phyloP scores from a whole-genome alignment of 2,797 vertebrate species.

The Schizothorax lantsangensis region DNA sequence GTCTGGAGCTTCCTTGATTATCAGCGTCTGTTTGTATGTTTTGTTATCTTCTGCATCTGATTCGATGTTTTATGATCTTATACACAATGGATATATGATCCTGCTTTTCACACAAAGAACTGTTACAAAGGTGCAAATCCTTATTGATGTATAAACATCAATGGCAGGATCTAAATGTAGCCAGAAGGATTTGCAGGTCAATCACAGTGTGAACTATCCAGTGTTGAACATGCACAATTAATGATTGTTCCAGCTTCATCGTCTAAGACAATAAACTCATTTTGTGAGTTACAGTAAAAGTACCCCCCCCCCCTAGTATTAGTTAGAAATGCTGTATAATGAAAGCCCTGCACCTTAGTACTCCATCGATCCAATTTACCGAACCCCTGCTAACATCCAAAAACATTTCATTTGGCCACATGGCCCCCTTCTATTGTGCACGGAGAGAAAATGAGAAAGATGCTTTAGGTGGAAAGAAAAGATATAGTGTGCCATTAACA shows the following conservation, averaged over 20 bases:
- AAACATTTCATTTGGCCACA: constrained; percentile 38
- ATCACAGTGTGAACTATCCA: not conserved
- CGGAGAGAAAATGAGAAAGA: constrained; percentile 46
- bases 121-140: not conserved
- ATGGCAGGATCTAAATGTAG: not conserved
- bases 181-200: not conserved
- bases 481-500: constrained; percentile 53
- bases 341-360: not conserved
- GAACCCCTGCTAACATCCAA: constrained; percentile 40
- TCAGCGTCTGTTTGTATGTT: not conserved
- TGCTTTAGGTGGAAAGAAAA: constrained; percentile 34
- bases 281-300: not conserved
- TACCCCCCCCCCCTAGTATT: not conserved
- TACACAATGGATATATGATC: not conserved
- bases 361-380: not conserved
- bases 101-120: not conserved
- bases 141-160: not conserved
- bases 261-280: not conserved
- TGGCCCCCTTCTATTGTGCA: constrained; percentile 37
- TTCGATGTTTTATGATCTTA: not conserved
- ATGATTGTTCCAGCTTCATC: not conserved
- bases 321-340: not conserved
- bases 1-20: not conserved
- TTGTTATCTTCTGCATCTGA: not conserved
- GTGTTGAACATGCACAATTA: not conserved